phyloP scores from a whole-genome alignment of 2,113 vertebrate species.

The Erythrolamprus reginae region DNA sequence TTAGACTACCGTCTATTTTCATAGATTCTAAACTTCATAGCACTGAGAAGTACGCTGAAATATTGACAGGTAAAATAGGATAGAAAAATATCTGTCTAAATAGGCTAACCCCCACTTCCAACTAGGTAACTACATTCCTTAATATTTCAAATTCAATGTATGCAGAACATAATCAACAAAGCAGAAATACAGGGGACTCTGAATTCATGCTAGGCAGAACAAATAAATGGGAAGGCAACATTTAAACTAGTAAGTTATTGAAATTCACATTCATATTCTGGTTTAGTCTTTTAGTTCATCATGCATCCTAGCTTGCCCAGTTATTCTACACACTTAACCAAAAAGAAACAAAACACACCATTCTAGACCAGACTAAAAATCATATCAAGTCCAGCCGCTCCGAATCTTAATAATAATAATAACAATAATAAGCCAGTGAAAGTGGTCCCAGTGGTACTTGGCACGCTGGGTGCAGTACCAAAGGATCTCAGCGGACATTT shows the following conservation, averaged over 20 bases:
- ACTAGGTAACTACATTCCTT: not conserved
- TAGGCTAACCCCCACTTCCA: not conserved
- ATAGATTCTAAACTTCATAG: not conserved
- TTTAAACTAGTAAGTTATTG: not conserved
- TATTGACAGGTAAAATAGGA: not conserved
- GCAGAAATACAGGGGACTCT: not conserved
- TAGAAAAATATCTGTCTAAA: not conserved
- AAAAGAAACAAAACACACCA: not conserved
- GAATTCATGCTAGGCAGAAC: not conserved
- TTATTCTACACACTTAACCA: not conserved
- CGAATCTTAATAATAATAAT: too few species aligned
- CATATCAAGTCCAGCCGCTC: not conserved
- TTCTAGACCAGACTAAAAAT: not conserved
- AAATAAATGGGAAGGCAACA: not conserved
- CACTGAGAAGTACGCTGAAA: not conserved
- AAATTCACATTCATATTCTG: not conserved
- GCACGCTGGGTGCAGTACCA: too few species aligned
- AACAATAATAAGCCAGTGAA: too few species aligned
- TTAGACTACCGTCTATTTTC: not conserved
- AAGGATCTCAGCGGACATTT: too few species aligned
- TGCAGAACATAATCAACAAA: not conserved
- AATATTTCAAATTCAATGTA: not conserved
- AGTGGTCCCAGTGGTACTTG: too few species aligned
- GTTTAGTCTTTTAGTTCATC: not conserved
- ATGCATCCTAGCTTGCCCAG: not conserved